Percentiles rank a stretch among this genome's conserved stretches.
phyloP scores from a whole-genome alignment of 2,888 invertebrate genomes.

The Galerucella calmariensis region DNA sequence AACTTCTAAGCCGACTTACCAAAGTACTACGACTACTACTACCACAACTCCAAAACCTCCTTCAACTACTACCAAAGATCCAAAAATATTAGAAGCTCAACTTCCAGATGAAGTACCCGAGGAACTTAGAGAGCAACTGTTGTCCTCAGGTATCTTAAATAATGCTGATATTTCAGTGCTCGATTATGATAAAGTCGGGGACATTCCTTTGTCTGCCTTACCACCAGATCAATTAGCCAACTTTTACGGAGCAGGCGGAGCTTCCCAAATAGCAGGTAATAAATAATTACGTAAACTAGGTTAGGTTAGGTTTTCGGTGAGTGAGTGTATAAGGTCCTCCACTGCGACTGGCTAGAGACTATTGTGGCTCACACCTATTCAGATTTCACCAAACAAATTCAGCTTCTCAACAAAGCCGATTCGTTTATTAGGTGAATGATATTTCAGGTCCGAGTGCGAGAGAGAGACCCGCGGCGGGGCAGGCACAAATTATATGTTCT shows the following conservation, averaged over 20 bases:
- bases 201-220: slow-evolving; percentile 82
- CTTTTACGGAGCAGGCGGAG: slow-evolving; percentile 87
- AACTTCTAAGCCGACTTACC: slow-evolving; percentile 38
- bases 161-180: slow-evolving; percentile 89
- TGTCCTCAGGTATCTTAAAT: slow-evolving; percentile 86
- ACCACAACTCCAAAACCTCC: slow-evolving; percentile 65
- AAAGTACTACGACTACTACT: slow-evolving; percentile 64
- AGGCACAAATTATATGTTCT: no score
- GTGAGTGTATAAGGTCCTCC: no score
- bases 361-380: no score
- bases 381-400: no score
- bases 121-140: slow-evolving; percentile 82
- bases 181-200: slow-evolving; percentile 90
- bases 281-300: no score
- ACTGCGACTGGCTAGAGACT: no score
- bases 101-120: slow-evolving; percentile 91
- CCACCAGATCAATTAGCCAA: slow-evolving; percentile 89
- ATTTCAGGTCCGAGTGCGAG: no score
- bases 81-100: slow-evolving; percentile 69
- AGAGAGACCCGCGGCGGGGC: no score
- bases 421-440: no score
- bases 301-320: no score
- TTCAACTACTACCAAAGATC: slow-evolving; percentile 66
- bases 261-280: slow-evolving; percentile 52
- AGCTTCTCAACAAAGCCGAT: no score